Conservation (phyloP, 2,888 invertebrate species). For the Coenonympha glycerion region DNA sequence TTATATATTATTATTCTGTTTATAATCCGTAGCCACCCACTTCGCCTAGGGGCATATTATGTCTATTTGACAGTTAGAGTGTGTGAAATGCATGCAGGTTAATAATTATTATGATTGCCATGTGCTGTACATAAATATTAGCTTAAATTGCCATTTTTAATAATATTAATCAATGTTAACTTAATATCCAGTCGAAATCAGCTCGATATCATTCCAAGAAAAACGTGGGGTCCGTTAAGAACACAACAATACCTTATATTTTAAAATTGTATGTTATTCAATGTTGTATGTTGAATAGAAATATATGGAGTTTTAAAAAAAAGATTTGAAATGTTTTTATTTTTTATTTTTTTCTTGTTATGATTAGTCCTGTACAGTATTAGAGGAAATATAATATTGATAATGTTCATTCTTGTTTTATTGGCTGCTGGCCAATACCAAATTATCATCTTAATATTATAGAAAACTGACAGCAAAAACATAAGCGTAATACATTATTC, state of each 20-base stretch:
- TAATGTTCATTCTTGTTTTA: constrained; percentile 53
- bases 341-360: constrained; percentile 43
- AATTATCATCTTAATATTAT: too few species aligned
- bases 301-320: constrained; percentile 62
- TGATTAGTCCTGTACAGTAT: constrained; percentile 63
- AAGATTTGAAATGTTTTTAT: constrained; percentile 51
- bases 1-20: constrained; percentile 41
- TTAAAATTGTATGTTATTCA: constrained; percentile 61
- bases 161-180: constrained; percentile 30
- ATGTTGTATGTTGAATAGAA: constrained; percentile 70
- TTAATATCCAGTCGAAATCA: constrained; percentile 46
- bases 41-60: constrained; percentile 15
- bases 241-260: constrained; percentile 42
- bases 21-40: constrained; percentile 36
- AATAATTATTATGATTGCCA: constrained; percentile 20
- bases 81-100: constrained; percentile 17
- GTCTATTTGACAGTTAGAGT: constrained; percentile 18
- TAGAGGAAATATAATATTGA: constrained; percentile 68
- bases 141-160: constrained; percentile 35
- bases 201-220: constrained; percentile 70
- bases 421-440: constrained; percentile 35
- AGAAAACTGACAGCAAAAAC: too few species aligned
- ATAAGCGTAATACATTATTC: too few species aligned
- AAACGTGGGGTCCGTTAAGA: constrained; percentile 44
- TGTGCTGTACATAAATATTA: constrained; percentile 37